phyloP scores from a whole-genome alignment of 30 jellyfish, hydroid and myxozoan genomes.

The Chironex yamaguchii region DNA sequence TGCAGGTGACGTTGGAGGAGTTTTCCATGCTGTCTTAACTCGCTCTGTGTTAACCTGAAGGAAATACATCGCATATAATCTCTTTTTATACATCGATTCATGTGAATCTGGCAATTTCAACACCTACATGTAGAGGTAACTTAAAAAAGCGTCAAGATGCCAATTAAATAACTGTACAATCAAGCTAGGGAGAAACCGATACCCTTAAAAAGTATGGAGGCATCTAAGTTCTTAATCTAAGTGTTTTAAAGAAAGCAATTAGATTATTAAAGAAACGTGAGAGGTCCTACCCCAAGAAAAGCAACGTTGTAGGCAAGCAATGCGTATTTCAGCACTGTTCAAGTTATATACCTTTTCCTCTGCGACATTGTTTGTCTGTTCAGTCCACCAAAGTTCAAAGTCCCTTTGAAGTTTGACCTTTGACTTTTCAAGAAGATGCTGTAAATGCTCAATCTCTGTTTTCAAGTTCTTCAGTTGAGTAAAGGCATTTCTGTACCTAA shows the following conservation, averaged over 20 bases:
- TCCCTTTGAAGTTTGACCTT: constrained; percentile 92
- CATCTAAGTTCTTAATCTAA: too few species aligned
- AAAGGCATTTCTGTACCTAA: constrained; percentile 86
- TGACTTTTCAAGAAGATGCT: constrained; percentile 88
- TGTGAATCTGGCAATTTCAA: too few species aligned
- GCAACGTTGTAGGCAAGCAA: too few species aligned
- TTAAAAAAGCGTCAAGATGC: too few species aligned
- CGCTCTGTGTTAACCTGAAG: neutral
- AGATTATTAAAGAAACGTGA: too few species aligned
- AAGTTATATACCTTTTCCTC: neutral
- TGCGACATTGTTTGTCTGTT: constrained; percentile 19
- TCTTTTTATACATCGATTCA: too few species aligned
- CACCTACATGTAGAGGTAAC: too few species aligned
- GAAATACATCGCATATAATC: neutral
- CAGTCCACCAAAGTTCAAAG: constrained; percentile 96
- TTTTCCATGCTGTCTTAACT: neutral
- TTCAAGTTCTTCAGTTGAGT: constrained; percentile 80
- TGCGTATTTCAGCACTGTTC: neutral
- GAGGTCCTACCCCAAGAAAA: too few species aligned
- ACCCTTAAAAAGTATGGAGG: too few species aligned
- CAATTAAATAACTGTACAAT: too few species aligned
- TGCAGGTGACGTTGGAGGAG: neutral
- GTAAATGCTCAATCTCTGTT: constrained; percentile 96
- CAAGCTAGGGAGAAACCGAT: too few species aligned
- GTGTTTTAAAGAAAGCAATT: too few species aligned